These are phyloP conservation scores for Brachionus sp. DNA, from an alignment of 1,140 invertebrate genomes.

Conservation along the genomic window DNA sequence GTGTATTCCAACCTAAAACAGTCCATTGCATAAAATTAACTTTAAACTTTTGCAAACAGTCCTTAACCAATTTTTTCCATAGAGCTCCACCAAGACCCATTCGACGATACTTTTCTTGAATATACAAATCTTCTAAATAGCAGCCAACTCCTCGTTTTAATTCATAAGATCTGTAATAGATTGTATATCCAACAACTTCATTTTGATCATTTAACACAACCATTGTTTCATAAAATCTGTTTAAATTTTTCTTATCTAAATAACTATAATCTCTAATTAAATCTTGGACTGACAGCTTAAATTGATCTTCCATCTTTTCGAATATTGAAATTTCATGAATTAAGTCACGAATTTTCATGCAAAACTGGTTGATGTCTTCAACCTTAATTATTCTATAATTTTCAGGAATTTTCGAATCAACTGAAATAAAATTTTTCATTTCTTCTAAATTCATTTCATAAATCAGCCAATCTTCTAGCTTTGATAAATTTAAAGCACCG, in stretches of 20 bases:
- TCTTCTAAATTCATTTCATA: slow-evolving; percentile 19
- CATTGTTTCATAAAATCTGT: slow-evolving; percentile 10
- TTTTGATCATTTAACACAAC: slow-evolving; percentile 25
- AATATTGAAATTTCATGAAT: slow-evolving; percentile 36
- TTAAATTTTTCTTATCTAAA: neutral
- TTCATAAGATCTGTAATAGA: slow-evolving; percentile 30
- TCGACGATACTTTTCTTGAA: slow-evolving; percentile 19
- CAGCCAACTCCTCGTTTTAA: slow-evolving; percentile 6
- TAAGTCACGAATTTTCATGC: neutral
- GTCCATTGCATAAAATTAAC: slow-evolving; percentile 41
- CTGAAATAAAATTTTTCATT: slow-evolving; percentile 2
- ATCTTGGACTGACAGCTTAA: neutral
- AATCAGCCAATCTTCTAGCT: slow-evolving; percentile 36
- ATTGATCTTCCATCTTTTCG: slow-evolving; percentile 43
- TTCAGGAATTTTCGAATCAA: neutral
- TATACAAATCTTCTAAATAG: slow-evolving; percentile 44
- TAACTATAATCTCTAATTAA: neutral
- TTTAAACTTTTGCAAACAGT: slow-evolving; percentile 10
- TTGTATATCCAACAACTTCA: slow-evolving; percentile 27
- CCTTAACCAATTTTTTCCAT: slow-evolving; percentile 14
- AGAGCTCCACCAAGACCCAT: neutral
- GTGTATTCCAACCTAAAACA: slow-evolving; percentile 29
- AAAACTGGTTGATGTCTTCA: slow-evolving; percentile 6
- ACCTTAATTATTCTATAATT: slow-evolving; percentile 16
- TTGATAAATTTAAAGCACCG: slow-evolving; percentile 19